These are phyloP conservation scores for Muscicapa striata DNA, from an alignment of 2,797 vertebrate genomes.

Conservation along the genomic window DNA sequence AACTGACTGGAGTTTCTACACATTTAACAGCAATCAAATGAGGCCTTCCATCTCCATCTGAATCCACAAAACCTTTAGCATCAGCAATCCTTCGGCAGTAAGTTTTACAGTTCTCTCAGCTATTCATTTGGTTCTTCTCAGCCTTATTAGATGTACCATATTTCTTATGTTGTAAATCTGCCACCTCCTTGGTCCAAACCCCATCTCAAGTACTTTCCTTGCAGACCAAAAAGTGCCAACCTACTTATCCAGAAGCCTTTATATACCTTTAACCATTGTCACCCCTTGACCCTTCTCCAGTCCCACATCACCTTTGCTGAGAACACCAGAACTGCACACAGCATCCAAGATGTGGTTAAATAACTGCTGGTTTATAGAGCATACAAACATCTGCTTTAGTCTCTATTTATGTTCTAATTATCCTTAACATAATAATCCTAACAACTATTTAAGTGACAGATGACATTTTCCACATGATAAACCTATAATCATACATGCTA, in stretches of 20 bases:
- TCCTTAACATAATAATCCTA: background rate
- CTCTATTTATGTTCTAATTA: conserved; percentile 13
- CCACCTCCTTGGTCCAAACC: background rate
- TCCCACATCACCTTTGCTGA: background rate
- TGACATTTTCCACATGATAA: conserved; percentile 17
- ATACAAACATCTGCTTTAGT: background rate
- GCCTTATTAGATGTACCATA: background rate
- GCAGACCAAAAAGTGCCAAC: background rate
- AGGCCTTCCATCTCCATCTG: background rate
- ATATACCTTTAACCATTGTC: background rate
- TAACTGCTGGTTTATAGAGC: background rate
- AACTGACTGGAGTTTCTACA: background rate
- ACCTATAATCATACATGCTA: background rate
- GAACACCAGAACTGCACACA: background rate
- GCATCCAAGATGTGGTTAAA: background rate
- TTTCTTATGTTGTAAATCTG: background rate
- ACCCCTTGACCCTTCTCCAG: background rate
- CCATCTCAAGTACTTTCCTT: background rate
- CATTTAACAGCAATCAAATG: background rate
- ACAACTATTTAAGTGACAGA: conserved; percentile 21
- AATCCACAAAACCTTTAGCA: background rate
- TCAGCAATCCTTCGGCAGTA: background rate
- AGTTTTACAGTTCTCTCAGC: background rate
- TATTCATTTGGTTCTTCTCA: background rate
- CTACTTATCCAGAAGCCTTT: background rate